A percentile compares a stretch with the other conserved stretches of the same genome.
Evolutionary conservation across 2,888 invertebrate genomes (phyloP).

Genomic region (Pristionchus maxplancki): DNA sequence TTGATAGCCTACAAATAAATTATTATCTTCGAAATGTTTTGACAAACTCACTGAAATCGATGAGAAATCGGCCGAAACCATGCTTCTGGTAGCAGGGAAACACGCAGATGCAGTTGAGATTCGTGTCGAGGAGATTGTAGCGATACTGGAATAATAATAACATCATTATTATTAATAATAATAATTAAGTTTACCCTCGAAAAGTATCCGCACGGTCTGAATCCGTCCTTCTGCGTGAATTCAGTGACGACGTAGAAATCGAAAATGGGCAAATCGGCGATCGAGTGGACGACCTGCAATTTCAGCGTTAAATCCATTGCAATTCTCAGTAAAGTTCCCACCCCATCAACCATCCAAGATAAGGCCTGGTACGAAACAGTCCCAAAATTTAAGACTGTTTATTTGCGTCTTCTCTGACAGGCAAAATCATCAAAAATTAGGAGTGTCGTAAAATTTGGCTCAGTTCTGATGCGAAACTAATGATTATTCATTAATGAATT

Average conservation of each 20-base stretch:
- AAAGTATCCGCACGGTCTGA: slow-evolving; percentile 14
- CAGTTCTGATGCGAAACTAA: no score
- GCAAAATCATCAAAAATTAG: no score
- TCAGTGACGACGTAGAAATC: slow-evolving; percentile 38
- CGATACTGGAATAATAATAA: not conserved
- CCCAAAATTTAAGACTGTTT: no score
- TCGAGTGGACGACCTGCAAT: no score
- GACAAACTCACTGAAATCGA: slow-evolving; percentile 15
- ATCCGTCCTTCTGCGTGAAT: not conserved
- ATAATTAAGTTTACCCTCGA: not conserved
- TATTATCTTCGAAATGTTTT: not conserved
- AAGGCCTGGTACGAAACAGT: no score
- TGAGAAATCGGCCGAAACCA: slow-evolving; percentile 43
- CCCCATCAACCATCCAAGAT: no score
- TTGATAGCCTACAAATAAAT: not conserved
- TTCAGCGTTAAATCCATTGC: no score
- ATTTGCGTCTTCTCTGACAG: no score
- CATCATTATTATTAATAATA: not conserved
- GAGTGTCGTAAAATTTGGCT: no score
- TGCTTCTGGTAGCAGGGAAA: slow-evolving; percentile 40
- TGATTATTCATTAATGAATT: no score
- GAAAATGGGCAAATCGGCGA: no score
- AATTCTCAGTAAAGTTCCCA: no score
- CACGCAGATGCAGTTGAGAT: slow-evolving; percentile 37
- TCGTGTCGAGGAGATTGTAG: not conserved